A percentile compares a stretch with the other conserved stretches of the same genome.
These are phyloP conservation scores for Macropodus opercularis DNA, from an alignment of 2,797 vertebrate genomes.

Conservation along the genomic window DNA sequence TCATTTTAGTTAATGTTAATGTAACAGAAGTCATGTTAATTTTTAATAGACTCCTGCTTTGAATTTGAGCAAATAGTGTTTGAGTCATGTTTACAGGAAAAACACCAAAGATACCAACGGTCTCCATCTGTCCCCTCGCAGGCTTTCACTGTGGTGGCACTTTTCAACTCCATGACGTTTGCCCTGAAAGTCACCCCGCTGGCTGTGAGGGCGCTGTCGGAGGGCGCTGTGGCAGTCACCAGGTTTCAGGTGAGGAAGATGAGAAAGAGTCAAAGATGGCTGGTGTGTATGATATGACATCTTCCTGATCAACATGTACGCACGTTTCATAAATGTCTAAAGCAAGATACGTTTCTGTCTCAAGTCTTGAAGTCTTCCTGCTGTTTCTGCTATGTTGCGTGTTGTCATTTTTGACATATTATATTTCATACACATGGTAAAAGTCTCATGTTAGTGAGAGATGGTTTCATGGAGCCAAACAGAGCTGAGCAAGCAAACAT, in stretches of 20 bases:
- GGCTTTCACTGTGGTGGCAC: slow-evolving; percentile 87
- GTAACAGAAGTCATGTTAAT: background rate
- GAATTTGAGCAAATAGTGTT: background rate
- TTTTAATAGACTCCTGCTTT: background rate
- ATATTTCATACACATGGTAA: slow-evolving; percentile 47
- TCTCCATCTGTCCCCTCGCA: slow-evolving; percentile 43
- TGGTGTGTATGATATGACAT: background rate
- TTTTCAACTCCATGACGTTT: slow-evolving; percentile 89
- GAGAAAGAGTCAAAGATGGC: background rate
- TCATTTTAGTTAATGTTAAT: too few relatives aligned
- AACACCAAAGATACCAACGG: background rate
- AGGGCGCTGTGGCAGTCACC: slow-evolving; percentile 82
- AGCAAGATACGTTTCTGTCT: too few relatives aligned
- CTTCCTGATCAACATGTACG: background rate
- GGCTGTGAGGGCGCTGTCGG: slow-evolving; percentile 82
- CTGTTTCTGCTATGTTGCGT: background rate
- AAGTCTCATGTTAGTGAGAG: slow-evolving; percentile 55
- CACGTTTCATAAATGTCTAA: background rate
- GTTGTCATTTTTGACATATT: slow-evolving; percentile 43
- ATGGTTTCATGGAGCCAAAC: slow-evolving; percentile 39
- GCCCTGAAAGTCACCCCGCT: slow-evolving; percentile 86
- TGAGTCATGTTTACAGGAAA: background rate
- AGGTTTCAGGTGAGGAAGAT: slow-evolving; percentile 82
- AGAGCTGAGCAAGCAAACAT: slow-evolving; percentile 44
- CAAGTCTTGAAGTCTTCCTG: slow-evolving; percentile 9